phyloP scores from a whole-genome alignment of 2,113 vertebrate genomes.

The Dipodomys spectabilis region DNA sequence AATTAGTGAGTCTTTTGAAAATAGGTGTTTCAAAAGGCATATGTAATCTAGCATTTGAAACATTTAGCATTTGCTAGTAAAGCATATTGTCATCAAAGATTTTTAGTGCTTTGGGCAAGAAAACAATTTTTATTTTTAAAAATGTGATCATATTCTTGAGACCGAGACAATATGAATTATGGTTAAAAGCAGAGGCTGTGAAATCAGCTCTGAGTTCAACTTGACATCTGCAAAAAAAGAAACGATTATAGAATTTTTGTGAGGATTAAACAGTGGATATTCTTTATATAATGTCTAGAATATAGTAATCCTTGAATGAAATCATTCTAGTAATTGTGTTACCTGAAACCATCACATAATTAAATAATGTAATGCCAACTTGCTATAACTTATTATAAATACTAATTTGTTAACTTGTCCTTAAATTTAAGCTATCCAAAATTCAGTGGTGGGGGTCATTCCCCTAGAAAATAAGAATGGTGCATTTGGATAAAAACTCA shows the following conservation, averaged over 20 bases:
- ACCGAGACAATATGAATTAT: neutral
- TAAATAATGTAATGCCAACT: neutral
- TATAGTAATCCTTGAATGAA: neutral
- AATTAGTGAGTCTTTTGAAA: neutral
- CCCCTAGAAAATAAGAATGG: neutral
- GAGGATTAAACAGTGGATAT: neutral
- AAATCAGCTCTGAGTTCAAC: conserved; percentile 34
- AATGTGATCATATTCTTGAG: neutral
- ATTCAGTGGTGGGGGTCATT: neutral
- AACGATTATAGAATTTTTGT: neutral
- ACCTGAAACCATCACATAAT: conserved; percentile 20
- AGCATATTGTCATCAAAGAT: neutral
- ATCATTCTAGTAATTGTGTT: conserved; percentile 6
- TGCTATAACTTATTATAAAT: neutral
- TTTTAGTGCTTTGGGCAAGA: conserved; percentile 26
- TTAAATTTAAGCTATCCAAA: conserved; percentile 2
- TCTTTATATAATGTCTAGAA: neutral
- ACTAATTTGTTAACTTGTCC: conserved; percentile 14
- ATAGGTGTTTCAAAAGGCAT: neutral
- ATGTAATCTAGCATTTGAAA: neutral
- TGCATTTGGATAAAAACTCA: neutral
- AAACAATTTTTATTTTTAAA: neutral
- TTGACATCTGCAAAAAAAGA: neutral
- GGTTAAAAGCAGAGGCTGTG: conserved; percentile 16
- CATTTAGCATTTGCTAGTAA: neutral